Percentiles rank a stretch among this genome's conserved stretches.
Conservation (phyloP, 37 sponge, comb jelly and placozoan genomes). For the Geodia barretti region DNA sequence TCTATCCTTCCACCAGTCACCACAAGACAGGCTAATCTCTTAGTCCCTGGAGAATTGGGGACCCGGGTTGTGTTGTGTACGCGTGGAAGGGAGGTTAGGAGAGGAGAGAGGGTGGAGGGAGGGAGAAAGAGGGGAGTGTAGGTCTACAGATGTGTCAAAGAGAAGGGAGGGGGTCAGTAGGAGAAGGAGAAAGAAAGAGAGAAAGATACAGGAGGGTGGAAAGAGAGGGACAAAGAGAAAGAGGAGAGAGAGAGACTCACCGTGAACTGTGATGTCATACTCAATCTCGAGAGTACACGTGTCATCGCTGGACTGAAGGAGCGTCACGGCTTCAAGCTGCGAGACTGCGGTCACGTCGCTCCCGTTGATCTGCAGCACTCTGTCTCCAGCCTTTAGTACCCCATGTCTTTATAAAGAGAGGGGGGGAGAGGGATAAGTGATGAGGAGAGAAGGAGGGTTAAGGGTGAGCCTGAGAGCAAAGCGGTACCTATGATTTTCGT, state of each 20-base stretch:
- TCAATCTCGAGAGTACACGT: conserved; percentile 71
- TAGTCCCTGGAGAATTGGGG: too few relatives aligned
- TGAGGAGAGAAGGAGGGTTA: not conserved
- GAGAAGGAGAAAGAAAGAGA: not conserved
- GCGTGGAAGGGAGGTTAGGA: too few relatives aligned
- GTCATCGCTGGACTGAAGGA: conserved; percentile 43
- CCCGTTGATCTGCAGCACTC: conserved; percentile 69
- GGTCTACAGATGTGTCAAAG: not conserved
- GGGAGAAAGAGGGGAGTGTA: not conserved
- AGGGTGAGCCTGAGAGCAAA: too few relatives aligned
- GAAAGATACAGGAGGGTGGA: not conserved
- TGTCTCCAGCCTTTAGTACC: conserved; percentile 72
- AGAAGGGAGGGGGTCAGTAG: not conserved
- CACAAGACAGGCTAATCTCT: too few relatives aligned
- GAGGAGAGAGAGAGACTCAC: conserved; percentile 37
- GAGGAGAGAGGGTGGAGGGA: not conserved
- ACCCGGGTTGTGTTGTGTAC: too few relatives aligned
- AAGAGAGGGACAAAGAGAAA: not conserved
- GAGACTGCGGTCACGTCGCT: conserved; percentile 50
- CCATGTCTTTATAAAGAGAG: conserved; percentile 45
- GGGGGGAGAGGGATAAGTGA: not conserved
- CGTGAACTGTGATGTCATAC: conserved; percentile 80
- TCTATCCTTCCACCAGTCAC: too few relatives aligned
- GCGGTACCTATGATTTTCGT: too few relatives aligned
- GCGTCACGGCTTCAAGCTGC: conserved; percentile 44